Conservation (phyloP, 1,140 invertebrate genomes). For the Calliopsis andreniformis region DNA sequence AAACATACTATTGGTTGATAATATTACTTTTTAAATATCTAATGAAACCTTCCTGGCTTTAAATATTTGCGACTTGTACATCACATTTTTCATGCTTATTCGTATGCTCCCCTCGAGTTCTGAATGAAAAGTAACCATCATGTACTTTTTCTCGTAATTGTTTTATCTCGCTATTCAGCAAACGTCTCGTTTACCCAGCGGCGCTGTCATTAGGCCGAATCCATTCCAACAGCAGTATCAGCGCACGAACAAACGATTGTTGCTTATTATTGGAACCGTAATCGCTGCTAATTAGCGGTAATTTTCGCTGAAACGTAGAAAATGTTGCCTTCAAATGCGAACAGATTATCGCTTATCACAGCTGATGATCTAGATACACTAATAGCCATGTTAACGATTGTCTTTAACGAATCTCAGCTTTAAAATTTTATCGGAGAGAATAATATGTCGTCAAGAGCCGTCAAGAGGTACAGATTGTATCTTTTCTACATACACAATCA, state of each 20-base stretch:
- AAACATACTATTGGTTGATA: too few relatives aligned
- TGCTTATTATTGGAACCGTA: constrained; percentile 17
- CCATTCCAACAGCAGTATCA: not conserved
- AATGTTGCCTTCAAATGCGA: not conserved
- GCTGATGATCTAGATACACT: not conserved
- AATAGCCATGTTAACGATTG: not conserved
- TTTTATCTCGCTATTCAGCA: constrained; percentile 2
- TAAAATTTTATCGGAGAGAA: not conserved
- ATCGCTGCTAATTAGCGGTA: constrained; percentile 5
- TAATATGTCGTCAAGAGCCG: not conserved
- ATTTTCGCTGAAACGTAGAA: constrained; percentile 25
- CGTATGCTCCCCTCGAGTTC: not conserved
- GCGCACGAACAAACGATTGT: constrained; percentile 1
- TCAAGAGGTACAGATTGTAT: not conserved
- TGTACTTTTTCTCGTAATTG: constrained; percentile 1
- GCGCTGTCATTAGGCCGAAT: too few relatives aligned
- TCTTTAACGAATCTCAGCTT: not conserved
- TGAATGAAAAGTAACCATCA: not conserved
- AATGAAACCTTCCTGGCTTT: too few relatives aligned
- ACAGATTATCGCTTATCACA: constrained; percentile 4
- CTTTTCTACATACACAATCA: not conserved
- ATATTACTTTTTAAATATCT: not conserved
- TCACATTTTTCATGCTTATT: not conserved
- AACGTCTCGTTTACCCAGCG: not conserved
- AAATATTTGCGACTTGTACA: not conserved